These are phyloP conservation scores for pig (Sus scrofa) DNA, from an alignment of 2,113 vertebrate species.

Conservation along the genomic window T2T-Sscrofa CM000818.6:65353501-65354000, in stretches of 20 bases:
- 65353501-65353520: no score
- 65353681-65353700: slow-evolving; percentile 27
- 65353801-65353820: background rate
- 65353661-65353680: background rate
- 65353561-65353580: no score
- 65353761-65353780: background rate
- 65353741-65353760: background rate
- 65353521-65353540: no score
- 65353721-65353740: background rate
- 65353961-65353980: no score
- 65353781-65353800: background rate
- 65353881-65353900: slow-evolving; percentile 22
- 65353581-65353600: no score
- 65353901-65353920: background rate
- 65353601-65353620: no score
- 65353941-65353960: no score
- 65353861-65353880: background rate
- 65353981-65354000: no score
- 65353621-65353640: no score
- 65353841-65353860: background rate
- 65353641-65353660: background rate
- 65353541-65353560: no score
- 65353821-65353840: background rate
- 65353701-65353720: slow-evolving; percentile 41
- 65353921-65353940: background rate